These are phyloP conservation scores for Hylaeus anthracinus DNA, from an alignment of 1,140 invertebrate genomes.

Conservation along the genomic window DNA sequence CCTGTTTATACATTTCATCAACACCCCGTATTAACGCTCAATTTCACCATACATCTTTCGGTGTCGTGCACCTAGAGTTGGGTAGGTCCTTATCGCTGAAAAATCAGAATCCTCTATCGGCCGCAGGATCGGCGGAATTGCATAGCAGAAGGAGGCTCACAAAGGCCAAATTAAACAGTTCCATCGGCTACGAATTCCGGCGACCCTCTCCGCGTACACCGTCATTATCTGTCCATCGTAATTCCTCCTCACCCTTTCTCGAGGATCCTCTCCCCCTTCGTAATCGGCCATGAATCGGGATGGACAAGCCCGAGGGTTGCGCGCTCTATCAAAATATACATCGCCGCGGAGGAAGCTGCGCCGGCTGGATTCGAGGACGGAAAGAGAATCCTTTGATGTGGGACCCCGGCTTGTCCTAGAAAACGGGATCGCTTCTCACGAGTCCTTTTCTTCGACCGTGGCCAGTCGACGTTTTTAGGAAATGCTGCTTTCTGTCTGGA, in stretches of 20 bases:
- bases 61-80: neutral
- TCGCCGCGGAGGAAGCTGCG: slow-evolving; percentile 2
- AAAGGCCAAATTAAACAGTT: slow-evolving; percentile 69
- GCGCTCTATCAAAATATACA: slow-evolving; percentile 62
- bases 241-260: slow-evolving; percentile 54
- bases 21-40: slow-evolving; percentile 4
- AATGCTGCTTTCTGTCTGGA: neutral
- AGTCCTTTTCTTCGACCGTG: neutral
- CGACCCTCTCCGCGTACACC: slow-evolving; percentile 40
- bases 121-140: slow-evolving; percentile 43
- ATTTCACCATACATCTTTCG: neutral
- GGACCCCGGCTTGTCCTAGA: neutral
- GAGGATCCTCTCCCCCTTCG: slow-evolving; percentile 35
- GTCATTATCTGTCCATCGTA: slow-evolving; percentile 61
- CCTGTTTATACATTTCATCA: neutral
- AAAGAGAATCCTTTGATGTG: slow-evolving; percentile 1
- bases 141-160: slow-evolving; percentile 52
- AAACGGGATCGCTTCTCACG: slow-evolving; percentile 11
- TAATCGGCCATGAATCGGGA: slow-evolving; percentile 59
- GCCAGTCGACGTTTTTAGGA: neutral
- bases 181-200: slow-evolving; percentile 47
- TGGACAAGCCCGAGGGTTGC: slow-evolving; percentile 45
- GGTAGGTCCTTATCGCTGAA: slow-evolving; percentile 16
- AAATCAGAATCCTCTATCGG: slow-evolving; percentile 46
- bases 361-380: neutral